phyloP scores from a whole-genome alignment of 2,797 vertebrate genomes.

The Coreius guichenoti region DNA sequence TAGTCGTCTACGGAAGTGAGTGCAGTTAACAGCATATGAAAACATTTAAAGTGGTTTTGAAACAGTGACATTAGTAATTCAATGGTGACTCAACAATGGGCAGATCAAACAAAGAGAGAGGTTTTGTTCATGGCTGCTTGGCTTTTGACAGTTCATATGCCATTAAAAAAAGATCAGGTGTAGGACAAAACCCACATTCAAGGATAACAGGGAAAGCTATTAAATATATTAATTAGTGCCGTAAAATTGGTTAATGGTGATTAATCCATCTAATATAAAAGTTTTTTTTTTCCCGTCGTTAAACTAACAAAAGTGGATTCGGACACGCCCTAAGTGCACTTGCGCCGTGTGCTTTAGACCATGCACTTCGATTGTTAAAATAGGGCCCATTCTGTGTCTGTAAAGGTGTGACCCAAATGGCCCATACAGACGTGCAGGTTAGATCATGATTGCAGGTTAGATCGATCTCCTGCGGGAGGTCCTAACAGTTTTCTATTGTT shows the following conservation, averaged over 20 bases:
- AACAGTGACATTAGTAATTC: conserved; percentile 60
- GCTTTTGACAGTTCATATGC: neutral
- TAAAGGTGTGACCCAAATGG: too few relatives aligned
- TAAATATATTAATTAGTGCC: neutral
- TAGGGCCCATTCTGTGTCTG: too few relatives aligned
- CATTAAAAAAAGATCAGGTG: neutral
- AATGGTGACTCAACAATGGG: conserved; percentile 54
- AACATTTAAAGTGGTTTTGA: conserved; percentile 64
- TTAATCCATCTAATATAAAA: too few relatives aligned
- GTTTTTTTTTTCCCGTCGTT: too few relatives aligned
- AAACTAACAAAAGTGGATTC: too few relatives aligned
- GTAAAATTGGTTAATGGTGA: neutral
- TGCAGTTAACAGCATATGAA: conserved; percentile 62
- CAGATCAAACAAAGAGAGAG: conserved; percentile 58
- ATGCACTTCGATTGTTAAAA: too few relatives aligned
- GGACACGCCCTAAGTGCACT: too few relatives aligned
- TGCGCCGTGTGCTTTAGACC: too few relatives aligned
- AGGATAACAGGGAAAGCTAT: neutral
- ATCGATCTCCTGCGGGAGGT: too few relatives aligned
- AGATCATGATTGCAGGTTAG: too few relatives aligned
- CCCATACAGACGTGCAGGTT: too few relatives aligned
- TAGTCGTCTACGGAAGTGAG: conserved; percentile 60
- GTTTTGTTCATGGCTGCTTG: conserved; percentile 43
- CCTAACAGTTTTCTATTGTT: too few relatives aligned
- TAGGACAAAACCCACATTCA: neutral